phyloP scores from a whole-genome alignment of 2,113 vertebrate species.

The Cyanoderma ruficeps region DNA sequence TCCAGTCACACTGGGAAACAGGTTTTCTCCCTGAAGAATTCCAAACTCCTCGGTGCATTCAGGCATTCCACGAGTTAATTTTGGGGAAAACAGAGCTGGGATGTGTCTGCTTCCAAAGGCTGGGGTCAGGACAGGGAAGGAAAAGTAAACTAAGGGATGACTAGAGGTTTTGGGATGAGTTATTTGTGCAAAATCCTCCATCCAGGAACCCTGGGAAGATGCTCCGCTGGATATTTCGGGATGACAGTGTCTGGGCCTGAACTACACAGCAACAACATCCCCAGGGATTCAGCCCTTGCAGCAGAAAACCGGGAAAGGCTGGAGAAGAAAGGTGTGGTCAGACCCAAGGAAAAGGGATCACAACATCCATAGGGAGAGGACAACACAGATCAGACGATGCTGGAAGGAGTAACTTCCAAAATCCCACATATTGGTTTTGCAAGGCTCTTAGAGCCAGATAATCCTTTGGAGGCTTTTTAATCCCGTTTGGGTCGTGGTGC shows the following conservation, averaged over 20 bases:
- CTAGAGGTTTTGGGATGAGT: background rate
- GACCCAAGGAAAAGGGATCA: background rate
- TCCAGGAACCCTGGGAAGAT: no score
- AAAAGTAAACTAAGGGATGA: background rate
- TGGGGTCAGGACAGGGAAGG: background rate
- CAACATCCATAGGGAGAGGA: rapidly evolving
- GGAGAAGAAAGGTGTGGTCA: background rate
- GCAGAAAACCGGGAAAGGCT: background rate
- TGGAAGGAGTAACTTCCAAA: background rate
- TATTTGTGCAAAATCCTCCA: background rate
- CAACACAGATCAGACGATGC: rapidly evolving
- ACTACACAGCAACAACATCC: rapidly evolving
- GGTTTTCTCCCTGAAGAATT: background rate
- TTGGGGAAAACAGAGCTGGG: background rate
- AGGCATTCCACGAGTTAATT: background rate
- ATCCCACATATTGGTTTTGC: background rate
- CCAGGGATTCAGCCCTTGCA: background rate
- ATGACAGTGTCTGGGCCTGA: background rate
- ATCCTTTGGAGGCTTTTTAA: background rate
- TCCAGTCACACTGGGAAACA: background rate
- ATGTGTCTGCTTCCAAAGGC: background rate
- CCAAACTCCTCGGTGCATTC: background rate
- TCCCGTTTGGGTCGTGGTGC: background rate
- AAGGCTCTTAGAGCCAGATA: background rate
- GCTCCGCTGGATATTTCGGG: background rate